Conservation (phyloP, 2,888 invertebrate species). For the Protonemura montana region DNA sequence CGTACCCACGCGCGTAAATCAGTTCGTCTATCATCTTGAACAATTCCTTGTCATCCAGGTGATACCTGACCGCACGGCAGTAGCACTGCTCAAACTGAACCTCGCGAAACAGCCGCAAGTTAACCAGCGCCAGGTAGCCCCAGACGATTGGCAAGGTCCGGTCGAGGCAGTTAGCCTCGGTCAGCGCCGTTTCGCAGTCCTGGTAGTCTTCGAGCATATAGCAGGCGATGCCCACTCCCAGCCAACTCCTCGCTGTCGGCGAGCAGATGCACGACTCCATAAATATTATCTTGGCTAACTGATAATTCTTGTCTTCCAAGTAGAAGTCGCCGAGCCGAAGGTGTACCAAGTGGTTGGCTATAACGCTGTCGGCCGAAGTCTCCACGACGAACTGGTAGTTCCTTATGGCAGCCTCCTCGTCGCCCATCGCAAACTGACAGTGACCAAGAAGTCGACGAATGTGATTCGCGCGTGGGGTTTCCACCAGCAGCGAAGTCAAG, state of each 20-base stretch:
- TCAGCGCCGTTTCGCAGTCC: conserved; percentile 59
- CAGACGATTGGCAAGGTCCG: conserved; percentile 56
- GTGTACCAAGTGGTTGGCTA: neutral
- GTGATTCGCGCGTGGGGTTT: conserved; percentile 56
- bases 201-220: conserved; percentile 56
- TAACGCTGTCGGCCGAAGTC: conserved; percentile 54
- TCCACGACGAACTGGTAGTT: conserved; percentile 55
- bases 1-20: neutral
- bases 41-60: neutral
- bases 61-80: conserved; percentile 54
- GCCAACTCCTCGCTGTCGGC: conserved; percentile 58
- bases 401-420: conserved; percentile 53
- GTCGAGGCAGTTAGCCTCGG: conserved; percentile 57
- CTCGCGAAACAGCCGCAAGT: conserved; percentile 55
- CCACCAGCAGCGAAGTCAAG: conserved; percentile 54
- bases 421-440: conserved; percentile 53
- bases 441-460: conserved; percentile 56
- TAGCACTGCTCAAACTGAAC: conserved; percentile 57
- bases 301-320: neutral
- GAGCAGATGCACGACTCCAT: conserved; percentile 56
- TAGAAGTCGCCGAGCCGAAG: neutral
- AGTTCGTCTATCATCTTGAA: neutral
- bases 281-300: conserved; percentile 49
- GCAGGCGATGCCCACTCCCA: conserved; percentile 53
- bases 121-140: conserved; percentile 58